Evolutionary conservation across 2,797 vertebrate species (phyloP).

Genomic region (Eremophila alpestris): DNA sequence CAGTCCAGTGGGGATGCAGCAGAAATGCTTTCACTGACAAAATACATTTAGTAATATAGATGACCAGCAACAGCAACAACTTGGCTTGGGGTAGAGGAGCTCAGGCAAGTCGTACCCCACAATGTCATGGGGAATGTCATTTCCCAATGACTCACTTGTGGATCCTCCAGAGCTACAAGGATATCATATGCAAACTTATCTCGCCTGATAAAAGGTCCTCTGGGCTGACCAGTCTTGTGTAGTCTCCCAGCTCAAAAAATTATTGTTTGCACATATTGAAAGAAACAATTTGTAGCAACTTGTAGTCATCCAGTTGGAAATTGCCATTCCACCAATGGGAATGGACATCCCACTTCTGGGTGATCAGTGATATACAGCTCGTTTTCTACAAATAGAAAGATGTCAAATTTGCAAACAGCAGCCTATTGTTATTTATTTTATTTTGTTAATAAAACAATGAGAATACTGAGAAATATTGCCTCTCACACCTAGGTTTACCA

Average conservation of each 20-base stretch:
- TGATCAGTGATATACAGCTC: neutral
- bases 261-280: neutral
- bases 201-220: neutral
- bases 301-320: neutral
- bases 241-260: neutral
- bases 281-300: neutral
- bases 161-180: neutral
- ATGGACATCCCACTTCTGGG: neutral
- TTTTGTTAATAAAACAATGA: neutral
- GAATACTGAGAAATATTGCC: neutral
- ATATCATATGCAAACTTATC: neutral
- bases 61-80: neutral
- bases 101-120: neutral
- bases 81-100: neutral
- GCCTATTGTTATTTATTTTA: neutral
- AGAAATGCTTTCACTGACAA: neutral
- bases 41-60: neutral
- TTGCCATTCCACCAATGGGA: neutral
- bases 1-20: neutral
- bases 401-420: neutral
- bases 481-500: neutral
- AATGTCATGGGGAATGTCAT: neutral
- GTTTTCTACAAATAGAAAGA: neutral
- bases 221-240: neutral
- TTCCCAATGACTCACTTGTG: neutral